Evolutionary conservation across 1,140 invertebrate species (phyloP).

Genomic region (Euwallacea fornicatus): DNA sequence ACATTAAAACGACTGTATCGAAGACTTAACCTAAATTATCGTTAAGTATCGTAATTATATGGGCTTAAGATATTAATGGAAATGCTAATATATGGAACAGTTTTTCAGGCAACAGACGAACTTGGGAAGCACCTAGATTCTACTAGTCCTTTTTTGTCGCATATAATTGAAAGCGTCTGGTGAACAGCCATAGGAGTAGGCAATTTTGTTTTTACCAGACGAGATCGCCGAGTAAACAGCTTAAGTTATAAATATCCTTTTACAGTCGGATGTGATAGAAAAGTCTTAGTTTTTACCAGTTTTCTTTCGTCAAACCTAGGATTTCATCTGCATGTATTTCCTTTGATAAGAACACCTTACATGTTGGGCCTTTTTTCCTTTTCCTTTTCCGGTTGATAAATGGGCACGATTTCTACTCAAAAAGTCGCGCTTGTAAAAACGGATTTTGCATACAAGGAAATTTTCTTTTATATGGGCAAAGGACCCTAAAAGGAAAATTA

Average conservation of each 20-base stretch:
- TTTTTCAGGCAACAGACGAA: slow-evolving; percentile 11
- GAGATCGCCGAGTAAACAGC: slow-evolving; percentile 7
- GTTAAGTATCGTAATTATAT: slow-evolving; percentile 10
- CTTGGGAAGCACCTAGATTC: background rate
- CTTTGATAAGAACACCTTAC: background rate
- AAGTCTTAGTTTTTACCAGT: background rate
- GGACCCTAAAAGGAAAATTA: too few species aligned
- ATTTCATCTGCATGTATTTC: slow-evolving; percentile 1
- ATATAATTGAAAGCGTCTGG: slow-evolving; percentile 5
- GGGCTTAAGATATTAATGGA: slow-evolving; percentile 8
- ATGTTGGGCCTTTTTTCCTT: too few species aligned
- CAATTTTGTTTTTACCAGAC: slow-evolving; percentile 1
- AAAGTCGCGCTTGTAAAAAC: too few species aligned
- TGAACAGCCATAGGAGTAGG: background rate
- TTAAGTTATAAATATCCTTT: slow-evolving; percentile 13
- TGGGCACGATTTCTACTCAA: too few species aligned
- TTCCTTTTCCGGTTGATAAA: too few species aligned
- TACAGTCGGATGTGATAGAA: slow-evolving; percentile 1
- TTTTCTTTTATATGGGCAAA: too few species aligned
- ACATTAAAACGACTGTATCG: background rate
- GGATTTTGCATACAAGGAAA: too few species aligned
- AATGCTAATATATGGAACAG: slow-evolving; percentile 19
- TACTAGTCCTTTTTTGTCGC: background rate
- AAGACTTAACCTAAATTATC: slow-evolving; percentile 9
- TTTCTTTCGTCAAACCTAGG: background rate